phyloP scores from a whole-genome alignment of 2,113 vertebrate species.

The Dolichotis patagonum region DNA sequence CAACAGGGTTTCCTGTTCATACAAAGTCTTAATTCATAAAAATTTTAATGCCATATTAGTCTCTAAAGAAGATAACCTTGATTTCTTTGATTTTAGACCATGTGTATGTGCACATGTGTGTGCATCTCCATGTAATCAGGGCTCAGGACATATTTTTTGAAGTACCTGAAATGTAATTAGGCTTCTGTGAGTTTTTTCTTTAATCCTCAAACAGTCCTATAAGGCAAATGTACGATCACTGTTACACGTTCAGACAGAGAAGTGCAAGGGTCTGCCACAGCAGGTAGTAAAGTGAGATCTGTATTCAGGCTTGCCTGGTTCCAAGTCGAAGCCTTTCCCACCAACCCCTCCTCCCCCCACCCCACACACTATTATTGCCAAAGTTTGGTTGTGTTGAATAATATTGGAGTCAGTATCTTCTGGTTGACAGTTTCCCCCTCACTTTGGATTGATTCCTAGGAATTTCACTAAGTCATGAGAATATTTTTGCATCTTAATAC shows the following conservation, averaged over 20 bases:
- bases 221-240: not conserved
- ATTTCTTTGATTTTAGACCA: conserved; percentile 20
- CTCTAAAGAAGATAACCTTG: not conserved
- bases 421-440: not conserved
- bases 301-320: not conserved
- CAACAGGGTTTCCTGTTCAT: not conserved
- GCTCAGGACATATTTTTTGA: not conserved
- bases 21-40: conserved; percentile 6
- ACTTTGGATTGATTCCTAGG: not conserved
- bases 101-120: not conserved
- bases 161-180: not conserved
- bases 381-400: conserved; percentile 35
- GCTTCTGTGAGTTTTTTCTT: not conserved
- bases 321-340: not conserved
- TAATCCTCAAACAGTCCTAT: not conserved
- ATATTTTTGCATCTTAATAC: conserved; percentile 9
- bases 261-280: not conserved
- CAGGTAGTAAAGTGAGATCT: not conserved
- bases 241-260: not conserved
- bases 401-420: not conserved
- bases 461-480: not conserved
- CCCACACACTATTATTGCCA: not conserved
- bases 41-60: not conserved
- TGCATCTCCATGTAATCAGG: not conserved
- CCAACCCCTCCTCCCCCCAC: no score